A percentile compares a stretch with the other conserved stretches of the same genome.
phyloP scores from a whole-genome alignment of 2,797 vertebrate species.

The Falco peregrinus region DNA sequence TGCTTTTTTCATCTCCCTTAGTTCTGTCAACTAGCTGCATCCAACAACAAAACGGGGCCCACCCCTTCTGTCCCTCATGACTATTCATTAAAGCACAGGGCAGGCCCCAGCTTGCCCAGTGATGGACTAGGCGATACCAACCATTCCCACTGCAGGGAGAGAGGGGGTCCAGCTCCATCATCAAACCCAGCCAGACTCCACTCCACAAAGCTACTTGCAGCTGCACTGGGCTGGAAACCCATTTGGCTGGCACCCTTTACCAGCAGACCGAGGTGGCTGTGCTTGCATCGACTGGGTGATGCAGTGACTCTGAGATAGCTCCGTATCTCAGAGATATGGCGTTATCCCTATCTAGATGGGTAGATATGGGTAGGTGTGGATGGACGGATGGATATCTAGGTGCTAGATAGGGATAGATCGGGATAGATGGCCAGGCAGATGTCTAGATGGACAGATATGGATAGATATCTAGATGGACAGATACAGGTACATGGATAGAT shows the following conservation, averaged over 20 bases:
- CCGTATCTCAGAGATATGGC: fast-evolving
- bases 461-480: neutral
- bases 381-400: neutral
- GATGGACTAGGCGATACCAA: constrained; percentile 84
- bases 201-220: neutral
- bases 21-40: constrained; percentile 88
- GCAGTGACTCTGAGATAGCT: neutral
- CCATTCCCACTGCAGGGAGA: constrained; percentile 61
- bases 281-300: fast-evolving
- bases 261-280: neutral
- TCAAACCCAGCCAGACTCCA: neutral
- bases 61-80: constrained; percentile 86
- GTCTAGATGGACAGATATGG: neutral
- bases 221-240: fast-evolving
- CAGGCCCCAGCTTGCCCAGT: constrained; percentile 90
- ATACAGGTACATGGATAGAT: neutral
- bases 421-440: neutral
- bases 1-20: constrained; percentile 76
- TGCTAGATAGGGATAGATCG: too few species aligned
- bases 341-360: neutral
- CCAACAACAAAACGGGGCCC: constrained; percentile 90
- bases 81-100: constrained; percentile 87
- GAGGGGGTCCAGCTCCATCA: constrained; percentile 17
- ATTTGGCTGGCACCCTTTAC: neutral
- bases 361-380: neutral